Evolutionary conservation across 2,888 invertebrate genomes (phyloP).

Genomic region (Leucozona laternaria): DNA sequence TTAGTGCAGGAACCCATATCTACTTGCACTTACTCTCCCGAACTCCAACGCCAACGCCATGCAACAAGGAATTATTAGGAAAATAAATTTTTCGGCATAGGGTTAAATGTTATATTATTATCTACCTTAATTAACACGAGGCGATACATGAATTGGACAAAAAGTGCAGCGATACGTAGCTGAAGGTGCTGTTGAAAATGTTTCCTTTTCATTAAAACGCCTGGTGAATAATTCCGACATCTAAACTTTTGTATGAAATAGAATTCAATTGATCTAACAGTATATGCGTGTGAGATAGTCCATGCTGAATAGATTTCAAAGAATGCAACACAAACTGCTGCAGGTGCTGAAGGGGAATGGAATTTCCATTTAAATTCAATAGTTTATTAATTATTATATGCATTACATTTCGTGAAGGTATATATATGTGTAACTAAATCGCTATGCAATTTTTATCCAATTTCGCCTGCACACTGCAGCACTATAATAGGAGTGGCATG

Average conservation of each 20-base stretch:
- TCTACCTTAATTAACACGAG: neutral
- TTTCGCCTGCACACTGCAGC: neutral
- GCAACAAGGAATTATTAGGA: neutral
- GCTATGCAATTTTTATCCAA: conserved; percentile 31
- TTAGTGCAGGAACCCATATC: neutral
- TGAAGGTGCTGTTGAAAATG: neutral
- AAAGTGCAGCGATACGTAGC: neutral
- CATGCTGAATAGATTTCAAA: neutral
- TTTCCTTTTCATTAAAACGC: conserved; percentile 22
- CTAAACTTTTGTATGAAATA: neutral
- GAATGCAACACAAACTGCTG: conserved; percentile 11
- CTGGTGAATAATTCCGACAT: neutral
- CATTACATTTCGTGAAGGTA: conserved; percentile 22
- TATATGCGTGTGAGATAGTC: conserved; percentile 28
- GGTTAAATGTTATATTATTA: conserved; percentile 3
- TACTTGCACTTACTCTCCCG: neutral
- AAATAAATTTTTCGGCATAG: conserved; percentile 28
- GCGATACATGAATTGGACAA: neutral
- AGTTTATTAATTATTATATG: conserved; percentile 63
- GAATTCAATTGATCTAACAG: conserved; percentile 32
- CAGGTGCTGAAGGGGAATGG: conserved; percentile 46
- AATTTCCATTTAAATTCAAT: conserved; percentile 64
- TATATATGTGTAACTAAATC: neutral
- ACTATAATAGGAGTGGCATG: conserved; percentile 62
- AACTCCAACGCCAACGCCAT: neutral